A percentile compares a stretch with the other conserved stretches of the same genome.
phyloP scores from a whole-genome alignment of 2,888 invertebrate genomes.

The Pasiphila rectangulata region DNA sequence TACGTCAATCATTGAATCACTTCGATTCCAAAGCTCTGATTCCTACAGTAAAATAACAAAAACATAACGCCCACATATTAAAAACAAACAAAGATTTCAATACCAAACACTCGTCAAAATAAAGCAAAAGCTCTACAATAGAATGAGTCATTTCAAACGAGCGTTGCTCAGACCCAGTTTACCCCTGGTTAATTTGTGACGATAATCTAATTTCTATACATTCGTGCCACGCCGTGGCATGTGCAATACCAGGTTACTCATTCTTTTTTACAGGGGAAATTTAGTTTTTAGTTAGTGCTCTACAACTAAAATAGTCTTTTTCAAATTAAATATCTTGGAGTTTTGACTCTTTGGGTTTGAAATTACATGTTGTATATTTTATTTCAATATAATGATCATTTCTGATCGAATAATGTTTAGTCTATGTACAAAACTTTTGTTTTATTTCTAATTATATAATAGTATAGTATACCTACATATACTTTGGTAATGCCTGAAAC shows the following conservation, averaged over 20 bases:
- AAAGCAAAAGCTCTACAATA: slow-evolving; percentile 9
- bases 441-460: too few species aligned
- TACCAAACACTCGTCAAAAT: slow-evolving; percentile 14
- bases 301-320: too few species aligned
- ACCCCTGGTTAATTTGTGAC: slow-evolving; percentile 1
- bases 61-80: slow-evolving; percentile 17
- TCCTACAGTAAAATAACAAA: slow-evolving; percentile 10
- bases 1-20: slow-evolving; percentile 18
- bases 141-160: slow-evolving; percentile 13
- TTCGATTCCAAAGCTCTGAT: slow-evolving; percentile 2
- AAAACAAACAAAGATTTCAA: slow-evolving; percentile 13
- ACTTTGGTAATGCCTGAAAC: neutral
- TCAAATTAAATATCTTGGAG: too few species aligned
- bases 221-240: neutral
- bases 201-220: neutral
- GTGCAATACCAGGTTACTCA: too few species aligned
- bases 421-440: too few species aligned
- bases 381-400: too few species aligned
- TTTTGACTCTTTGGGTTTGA: too few species aligned
- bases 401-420: too few species aligned
- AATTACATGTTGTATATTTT: too few species aligned
- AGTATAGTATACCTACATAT: neutral
- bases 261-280: too few species aligned
- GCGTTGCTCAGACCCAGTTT: slow-evolving; percentile 2
- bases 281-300: too few species aligned